Conservation (phyloP, 2,888 invertebrate genomes). For the Charanyca ferruginea region DNA sequence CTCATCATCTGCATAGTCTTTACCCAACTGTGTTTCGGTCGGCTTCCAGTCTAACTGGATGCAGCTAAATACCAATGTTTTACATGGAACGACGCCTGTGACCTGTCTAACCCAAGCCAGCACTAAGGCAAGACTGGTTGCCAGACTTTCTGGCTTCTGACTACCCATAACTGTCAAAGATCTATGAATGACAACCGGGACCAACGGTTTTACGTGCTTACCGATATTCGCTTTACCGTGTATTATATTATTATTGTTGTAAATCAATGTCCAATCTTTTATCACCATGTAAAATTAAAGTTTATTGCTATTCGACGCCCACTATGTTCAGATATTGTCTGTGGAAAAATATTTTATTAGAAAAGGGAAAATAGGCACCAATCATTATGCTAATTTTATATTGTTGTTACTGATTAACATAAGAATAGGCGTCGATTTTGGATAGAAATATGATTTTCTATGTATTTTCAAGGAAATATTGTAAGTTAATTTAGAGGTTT, state of each 20-base stretch:
- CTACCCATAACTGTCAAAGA: too few relatives aligned
- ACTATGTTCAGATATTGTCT: constrained; percentile 13
- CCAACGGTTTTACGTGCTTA: too few relatives aligned
- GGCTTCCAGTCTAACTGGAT: too few relatives aligned
- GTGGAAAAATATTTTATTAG: constrained; percentile 22
- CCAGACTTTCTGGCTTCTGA: too few relatives aligned
- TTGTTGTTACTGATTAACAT: constrained; percentile 20
- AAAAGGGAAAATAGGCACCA: constrained; percentile 26
- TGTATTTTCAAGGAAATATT: neutral
- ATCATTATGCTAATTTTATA: constrained; percentile 32
- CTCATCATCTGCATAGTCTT: too few relatives aligned
- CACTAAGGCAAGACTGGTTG: too few relatives aligned
- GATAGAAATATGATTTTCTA: constrained; percentile 7
- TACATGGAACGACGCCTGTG: too few relatives aligned
- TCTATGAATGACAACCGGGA: too few relatives aligned
- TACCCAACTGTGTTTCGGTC: too few relatives aligned
- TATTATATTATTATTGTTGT: neutral
- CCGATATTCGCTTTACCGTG: too few relatives aligned
- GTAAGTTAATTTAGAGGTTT: neutral
- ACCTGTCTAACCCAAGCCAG: too few relatives aligned
- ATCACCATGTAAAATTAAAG: constrained; percentile 6
- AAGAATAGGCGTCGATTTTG: constrained; percentile 21
- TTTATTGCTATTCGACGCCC: constrained; percentile 35
- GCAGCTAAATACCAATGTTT: too few relatives aligned
- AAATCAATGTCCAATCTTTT: constrained; percentile 6